These are phyloP conservation scores for Tachina grossa DNA, from an alignment of 2,888 invertebrate genomes.

Conservation along the genomic window DNA sequence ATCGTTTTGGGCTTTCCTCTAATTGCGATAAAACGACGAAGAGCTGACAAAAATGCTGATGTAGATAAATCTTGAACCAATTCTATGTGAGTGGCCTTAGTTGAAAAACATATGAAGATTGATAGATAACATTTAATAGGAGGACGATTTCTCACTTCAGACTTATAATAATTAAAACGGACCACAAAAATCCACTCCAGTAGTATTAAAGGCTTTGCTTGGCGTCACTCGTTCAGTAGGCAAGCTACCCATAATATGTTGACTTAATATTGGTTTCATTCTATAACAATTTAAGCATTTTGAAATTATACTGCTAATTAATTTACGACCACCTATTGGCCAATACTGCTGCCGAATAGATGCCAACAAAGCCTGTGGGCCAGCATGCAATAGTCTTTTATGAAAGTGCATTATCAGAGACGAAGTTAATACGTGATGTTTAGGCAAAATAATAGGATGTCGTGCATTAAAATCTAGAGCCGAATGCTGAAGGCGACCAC, in stretches of 20 bases:
- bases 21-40: too few species aligned
- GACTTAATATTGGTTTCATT: too few species aligned
- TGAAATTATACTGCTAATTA: too few species aligned
- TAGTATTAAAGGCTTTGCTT: conserved; percentile 44
- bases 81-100: conserved; percentile 54
- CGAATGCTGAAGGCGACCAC: conserved; percentile 35
- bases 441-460: too few species aligned
- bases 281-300: too few species aligned
- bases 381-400: conserved; percentile 35
- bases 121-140: conserved; percentile 57
- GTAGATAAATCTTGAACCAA: too few species aligned
- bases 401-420: conserved; percentile 51
- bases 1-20: too few species aligned
- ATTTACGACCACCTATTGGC: conserved; percentile 49
- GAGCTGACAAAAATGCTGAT: too few species aligned
- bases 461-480: too few species aligned
- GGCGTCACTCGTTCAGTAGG: conserved; percentile 36
- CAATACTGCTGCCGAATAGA: conserved; percentile 56
- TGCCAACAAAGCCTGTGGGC: conserved; percentile 19
- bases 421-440: conserved; percentile 55
- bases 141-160: conserved; percentile 44
- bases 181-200: conserved; percentile 49
- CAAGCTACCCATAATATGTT: too few species aligned
- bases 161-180: conserved; percentile 51
- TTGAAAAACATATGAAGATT: conserved; percentile 56